These are phyloP conservation scores for Polydrusus pterygomalis DNA, from an alignment of 2,888 invertebrate genomes.

Conservation along the genomic window DNA sequence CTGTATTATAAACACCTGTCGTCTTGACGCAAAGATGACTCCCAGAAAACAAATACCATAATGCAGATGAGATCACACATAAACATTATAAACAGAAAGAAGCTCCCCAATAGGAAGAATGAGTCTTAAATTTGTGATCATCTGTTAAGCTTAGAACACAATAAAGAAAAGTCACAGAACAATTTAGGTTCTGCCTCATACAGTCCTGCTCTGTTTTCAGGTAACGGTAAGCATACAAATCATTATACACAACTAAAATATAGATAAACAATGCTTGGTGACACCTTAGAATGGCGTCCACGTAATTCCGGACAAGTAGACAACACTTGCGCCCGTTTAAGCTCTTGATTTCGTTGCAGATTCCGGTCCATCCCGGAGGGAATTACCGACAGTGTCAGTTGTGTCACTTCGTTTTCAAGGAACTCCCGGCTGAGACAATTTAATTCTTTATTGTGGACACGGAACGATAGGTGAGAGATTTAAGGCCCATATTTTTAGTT, in stretches of 20 bases:
- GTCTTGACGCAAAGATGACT: no score
- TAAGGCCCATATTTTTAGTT: background rate
- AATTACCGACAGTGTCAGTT: conserved; percentile 38
- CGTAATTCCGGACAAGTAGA: conserved; percentile 49
- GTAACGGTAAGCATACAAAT: conserved; percentile 28
- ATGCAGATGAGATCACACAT: no score
- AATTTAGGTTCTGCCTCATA: no score
- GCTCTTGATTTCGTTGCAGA: conserved; percentile 48
- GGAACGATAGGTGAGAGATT: conserved; percentile 1
- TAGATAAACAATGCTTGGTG: conserved; percentile 39
- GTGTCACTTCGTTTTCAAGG: conserved; percentile 35
- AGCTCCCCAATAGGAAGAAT: no score
- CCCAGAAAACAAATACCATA: no score
- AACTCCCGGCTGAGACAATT: conserved; percentile 22
- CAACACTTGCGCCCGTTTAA: conserved; percentile 42
- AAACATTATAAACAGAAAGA: no score
- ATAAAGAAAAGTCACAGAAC: no score
- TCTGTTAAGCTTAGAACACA: no score
- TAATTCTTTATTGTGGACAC: conserved; percentile 36
- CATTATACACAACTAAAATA: conserved; percentile 33
- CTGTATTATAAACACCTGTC: no score
- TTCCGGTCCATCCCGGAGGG: conserved; percentile 38
- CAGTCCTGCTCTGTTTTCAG: background rate
- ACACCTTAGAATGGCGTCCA: conserved; percentile 36
- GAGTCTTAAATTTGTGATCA: no score